Percentiles rank a stretch among this genome's conserved stretches.
Evolutionary conservation across 2,113 vertebrate species (phyloP).

Genomic region (Gopherus flavomarginatus): DNA sequence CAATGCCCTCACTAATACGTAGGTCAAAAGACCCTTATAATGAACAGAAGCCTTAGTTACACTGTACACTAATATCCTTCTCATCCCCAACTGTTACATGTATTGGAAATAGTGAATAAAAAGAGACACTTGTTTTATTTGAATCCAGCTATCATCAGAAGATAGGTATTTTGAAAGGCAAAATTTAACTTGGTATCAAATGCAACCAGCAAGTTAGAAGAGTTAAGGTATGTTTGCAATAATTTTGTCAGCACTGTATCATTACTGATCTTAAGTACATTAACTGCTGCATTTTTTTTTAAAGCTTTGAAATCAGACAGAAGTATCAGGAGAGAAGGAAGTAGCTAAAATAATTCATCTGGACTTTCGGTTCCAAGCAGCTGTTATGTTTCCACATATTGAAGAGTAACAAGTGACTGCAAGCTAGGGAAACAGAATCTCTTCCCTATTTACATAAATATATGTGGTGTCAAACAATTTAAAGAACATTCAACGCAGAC

Average conservation of each 20-base stretch:
- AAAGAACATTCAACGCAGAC: background rate
- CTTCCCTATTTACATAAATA: background rate
- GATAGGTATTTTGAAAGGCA: background rate
- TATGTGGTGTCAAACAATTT: background rate
- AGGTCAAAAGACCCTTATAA: conserved; percentile 70
- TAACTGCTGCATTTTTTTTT: background rate
- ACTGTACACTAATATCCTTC: conserved; percentile 64
- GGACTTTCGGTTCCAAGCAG: background rate
- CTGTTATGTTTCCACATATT: background rate
- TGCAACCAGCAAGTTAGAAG: background rate
- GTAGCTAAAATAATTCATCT: background rate
- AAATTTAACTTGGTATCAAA: conserved; percentile 23
- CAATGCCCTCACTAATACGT: conserved; percentile 66
- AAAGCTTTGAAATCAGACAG: background rate
- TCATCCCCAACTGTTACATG: conserved; percentile 10
- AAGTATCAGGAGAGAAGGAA: background rate
- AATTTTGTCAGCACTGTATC: background rate
- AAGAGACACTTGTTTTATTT: conserved; percentile 10
- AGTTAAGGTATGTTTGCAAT: background rate
- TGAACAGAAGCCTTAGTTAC: conserved; percentile 64
- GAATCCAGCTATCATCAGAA: background rate
- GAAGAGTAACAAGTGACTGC: background rate
- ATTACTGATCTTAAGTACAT: background rate
- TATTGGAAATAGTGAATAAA: too few species aligned
- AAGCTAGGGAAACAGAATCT: background rate